A percentile compares a stretch with the other conserved stretches of the same genome.
Evolutionary conservation across 2,888 invertebrate genomes (phyloP).

Genomic region (Desoria tigrina): DNA sequence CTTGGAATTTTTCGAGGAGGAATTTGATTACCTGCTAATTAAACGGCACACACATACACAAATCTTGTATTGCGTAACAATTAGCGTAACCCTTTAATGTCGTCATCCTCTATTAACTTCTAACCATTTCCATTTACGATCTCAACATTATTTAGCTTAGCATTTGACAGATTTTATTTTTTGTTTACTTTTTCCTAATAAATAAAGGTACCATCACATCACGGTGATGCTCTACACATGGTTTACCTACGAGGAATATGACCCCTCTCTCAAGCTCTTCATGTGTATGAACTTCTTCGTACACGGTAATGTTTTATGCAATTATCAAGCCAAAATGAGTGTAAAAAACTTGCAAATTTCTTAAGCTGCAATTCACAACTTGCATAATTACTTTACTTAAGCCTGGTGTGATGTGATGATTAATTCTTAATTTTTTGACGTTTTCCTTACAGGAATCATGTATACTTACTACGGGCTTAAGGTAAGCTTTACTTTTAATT

Average conservation of each 20-base stretch:
- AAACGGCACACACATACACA: too few species aligned
- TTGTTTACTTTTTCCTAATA: neutral
- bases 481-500: constrained; percentile 24
- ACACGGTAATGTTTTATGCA: constrained; percentile 43
- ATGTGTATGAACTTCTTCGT: constrained; percentile 50
- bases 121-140: too few species aligned
- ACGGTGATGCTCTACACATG: constrained; percentile 47
- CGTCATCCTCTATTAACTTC: too few species aligned
- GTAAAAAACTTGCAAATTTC: neutral
- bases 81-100: too few species aligned
- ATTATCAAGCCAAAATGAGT: too few species aligned
- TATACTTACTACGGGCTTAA: constrained; percentile 40
- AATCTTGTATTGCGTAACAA: too few species aligned
- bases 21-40: too few species aligned
- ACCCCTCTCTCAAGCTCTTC: constrained; percentile 43
- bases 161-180: too few species aligned
- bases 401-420: neutral
- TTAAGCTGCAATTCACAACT: neutral
- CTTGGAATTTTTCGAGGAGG: too few species aligned
- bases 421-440: neutral
- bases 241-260: constrained; percentile 46
- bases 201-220: constrained; percentile 47
- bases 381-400: neutral
- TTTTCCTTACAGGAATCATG: constrained; percentile 32
- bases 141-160: too few species aligned